A percentile compares a stretch with the other conserved stretches of the same genome.
These are phyloP conservation scores for Eumacrocentrus americanus DNA, from an alignment of 2,888 invertebrate genomes.

Conservation along the genomic window DNA sequence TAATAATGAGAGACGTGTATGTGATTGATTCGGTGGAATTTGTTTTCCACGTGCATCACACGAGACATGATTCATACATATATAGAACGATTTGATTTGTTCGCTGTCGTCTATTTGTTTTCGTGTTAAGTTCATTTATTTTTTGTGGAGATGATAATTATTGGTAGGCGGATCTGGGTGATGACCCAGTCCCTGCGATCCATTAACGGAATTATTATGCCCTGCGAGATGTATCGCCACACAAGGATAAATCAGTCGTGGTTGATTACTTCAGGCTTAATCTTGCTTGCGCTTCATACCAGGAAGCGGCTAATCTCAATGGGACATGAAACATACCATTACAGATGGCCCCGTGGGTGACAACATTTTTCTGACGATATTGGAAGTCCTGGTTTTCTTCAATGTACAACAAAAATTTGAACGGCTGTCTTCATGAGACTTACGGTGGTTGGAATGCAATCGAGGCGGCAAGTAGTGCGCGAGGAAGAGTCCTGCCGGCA, in stretches of 20 bases:
- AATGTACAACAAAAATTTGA: neutral
- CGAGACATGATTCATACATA: too few species aligned
- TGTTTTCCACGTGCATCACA: too few species aligned
- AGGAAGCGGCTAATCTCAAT: conserved; percentile 53
- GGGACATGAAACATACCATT: conserved; percentile 57
- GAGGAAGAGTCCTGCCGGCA: conserved; percentile 12
- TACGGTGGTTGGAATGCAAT: neutral
- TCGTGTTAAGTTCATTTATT: neutral
- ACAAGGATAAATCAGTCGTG: conserved; percentile 27
- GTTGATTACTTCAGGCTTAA: conserved; percentile 34
- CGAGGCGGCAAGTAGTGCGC: neutral
- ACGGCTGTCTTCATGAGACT: neutral
- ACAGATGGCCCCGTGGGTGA: conserved; percentile 55
- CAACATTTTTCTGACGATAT: conserved; percentile 22
- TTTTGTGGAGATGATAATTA: neutral
- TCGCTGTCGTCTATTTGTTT: neutral
- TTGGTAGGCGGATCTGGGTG: conserved; percentile 17
- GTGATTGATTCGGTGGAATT: too few species aligned
- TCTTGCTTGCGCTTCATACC: conserved; percentile 39
- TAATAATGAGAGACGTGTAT: too few species aligned
- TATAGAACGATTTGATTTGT: conserved; percentile 4
- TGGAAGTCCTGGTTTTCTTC: conserved; percentile 3
- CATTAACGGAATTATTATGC: conserved; percentile 10
- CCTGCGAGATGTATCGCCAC: conserved; percentile 23
- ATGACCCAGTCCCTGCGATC: neutral